phyloP scores from a whole-genome alignment of 2,888 invertebrate genomes.

The Leptopilina myrica region DNA sequence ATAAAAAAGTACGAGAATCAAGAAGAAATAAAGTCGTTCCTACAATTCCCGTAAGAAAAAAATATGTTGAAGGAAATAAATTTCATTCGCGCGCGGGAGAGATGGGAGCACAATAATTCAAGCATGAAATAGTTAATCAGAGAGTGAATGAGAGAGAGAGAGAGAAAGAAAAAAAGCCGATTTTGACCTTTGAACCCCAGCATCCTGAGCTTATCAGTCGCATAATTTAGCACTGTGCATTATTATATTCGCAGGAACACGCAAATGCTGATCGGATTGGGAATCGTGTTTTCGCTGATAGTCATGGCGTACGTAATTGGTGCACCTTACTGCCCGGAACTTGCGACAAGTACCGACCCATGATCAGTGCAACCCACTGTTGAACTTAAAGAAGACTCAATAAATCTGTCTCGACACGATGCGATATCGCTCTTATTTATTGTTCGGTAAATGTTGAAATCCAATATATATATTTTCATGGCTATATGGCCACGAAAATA shows the following conservation, averaged over 20 bases:
- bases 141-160: neutral
- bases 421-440: constrained; percentile 59
- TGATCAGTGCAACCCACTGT: constrained; percentile 50
- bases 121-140: constrained; percentile 31
- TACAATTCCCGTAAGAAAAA: neutral
- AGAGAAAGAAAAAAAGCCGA: neutral
- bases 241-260: constrained; percentile 56
- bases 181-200: constrained; percentile 19
- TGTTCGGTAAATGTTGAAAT: constrained; percentile 54
- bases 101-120: constrained; percentile 27
- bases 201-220: constrained; percentile 23
- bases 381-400: constrained; percentile 51
- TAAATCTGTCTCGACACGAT: constrained; percentile 58
- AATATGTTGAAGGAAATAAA: neutral
- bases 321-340: constrained; percentile 57
- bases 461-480: constrained; percentile 51
- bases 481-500: constrained; percentile 55
- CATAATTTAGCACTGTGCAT: constrained; percentile 36
- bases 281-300: constrained; percentile 56
- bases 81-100: neutral
- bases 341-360: constrained; percentile 58
- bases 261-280: constrained; percentile 56
- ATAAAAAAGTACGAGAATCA: neutral
- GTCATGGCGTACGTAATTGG: constrained; percentile 60
- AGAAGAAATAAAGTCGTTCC: constrained; percentile 1